Evolutionary conservation across 2,888 invertebrate species (phyloP), one percentile per base, ranked within the genome.

Genomic region (Drosophila diplacantha): DNA sequence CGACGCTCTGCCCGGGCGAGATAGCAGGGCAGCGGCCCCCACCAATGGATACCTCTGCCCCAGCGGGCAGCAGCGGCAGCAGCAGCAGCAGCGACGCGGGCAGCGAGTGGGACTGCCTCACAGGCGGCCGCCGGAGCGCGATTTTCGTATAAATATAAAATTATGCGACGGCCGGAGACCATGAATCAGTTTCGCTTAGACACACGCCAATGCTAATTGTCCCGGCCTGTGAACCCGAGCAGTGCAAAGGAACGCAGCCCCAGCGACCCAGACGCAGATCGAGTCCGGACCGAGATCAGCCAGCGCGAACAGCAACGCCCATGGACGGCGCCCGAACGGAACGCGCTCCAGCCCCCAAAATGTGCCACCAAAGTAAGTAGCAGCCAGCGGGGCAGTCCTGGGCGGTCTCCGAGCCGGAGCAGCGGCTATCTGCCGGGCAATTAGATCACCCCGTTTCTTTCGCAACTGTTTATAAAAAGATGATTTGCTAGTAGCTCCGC

Each of bases 61-160:
- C 55, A 16, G 56, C 8, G 38, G 52, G 22, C 51, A 44, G 39
- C 18, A 24, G 22, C 64, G 3, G 22, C 22, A 5, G 22, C 22
- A 65, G 29, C 39, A 4, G 56, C 32, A 38, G 41, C 69, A 9
- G 37, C 60, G 43, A 35, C 59, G 24, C n/a, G 34, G 71, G 31
- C 41, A 16, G 55, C 41, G 57, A 18, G 26, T 34, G 39, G 75
- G 76, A 68, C 77, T 70, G 75, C 70, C 80, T 62, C 69, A 73
- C 67, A 71, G 47, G 60, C 63, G 56, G 69, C 41, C 16, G 32
- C 24, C 29, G 44, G 31, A 35, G 49, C 16, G 50, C 69, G 62
- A 61, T 77, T 80, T 77, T 74, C 57, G 80, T 79, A 83, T 81
- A 79, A 77, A 81, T 81, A 80, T 78, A 83, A 83, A 81, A 79